Percentiles rank a stretch among this genome's conserved stretches.
Evolutionary conservation across 2,888 invertebrate species (phyloP).

Genomic region (Coleophora flavipennella): DNA sequence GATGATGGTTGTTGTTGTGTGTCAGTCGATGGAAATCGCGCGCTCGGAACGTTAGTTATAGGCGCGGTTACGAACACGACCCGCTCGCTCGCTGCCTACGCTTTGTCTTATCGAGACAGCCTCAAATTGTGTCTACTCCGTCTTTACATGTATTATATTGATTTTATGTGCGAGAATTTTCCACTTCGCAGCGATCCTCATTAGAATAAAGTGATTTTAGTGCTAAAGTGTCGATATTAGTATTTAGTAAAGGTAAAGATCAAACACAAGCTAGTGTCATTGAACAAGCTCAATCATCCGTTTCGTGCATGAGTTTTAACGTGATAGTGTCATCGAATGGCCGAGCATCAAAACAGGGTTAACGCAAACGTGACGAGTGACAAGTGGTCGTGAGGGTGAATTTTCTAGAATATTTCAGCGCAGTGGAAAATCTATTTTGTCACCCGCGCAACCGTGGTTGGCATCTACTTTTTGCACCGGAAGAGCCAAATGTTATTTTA

Average conservation of each 20-base stretch:
- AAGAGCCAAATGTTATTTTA: slow-evolving; percentile 66
- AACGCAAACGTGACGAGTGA: slow-evolving; percentile 9
- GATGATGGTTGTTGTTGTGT: slow-evolving; percentile 21
- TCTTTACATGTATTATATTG: slow-evolving; percentile 37
- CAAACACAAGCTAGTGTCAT: slow-evolving; percentile 40
- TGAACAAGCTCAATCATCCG: slow-evolving; percentile 49
- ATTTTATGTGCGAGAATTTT: slow-evolving; percentile 39
- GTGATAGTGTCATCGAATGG: slow-evolving; percentile 31
- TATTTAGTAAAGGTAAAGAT: slow-evolving; percentile 29
- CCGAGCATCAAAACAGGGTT: slow-evolving; percentile 13
- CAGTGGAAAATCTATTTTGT: slow-evolving; percentile 27
- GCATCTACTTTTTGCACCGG: slow-evolving; percentile 46
- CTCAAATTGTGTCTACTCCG: slow-evolving; percentile 12
- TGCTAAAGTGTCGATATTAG: slow-evolving; percentile 25
- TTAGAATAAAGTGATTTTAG: slow-evolving; percentile 25
- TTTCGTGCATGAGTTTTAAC: slow-evolving; percentile 45
- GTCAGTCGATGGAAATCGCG: slow-evolving; percentile 39
- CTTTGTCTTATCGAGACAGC: slow-evolving; percentile 38
- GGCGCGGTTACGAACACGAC: slow-evolving; percentile 36
- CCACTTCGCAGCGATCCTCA: slow-evolving; percentile 20
- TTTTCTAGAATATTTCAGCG: slow-evolving; percentile 17
- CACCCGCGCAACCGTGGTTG: slow-evolving; percentile 40
- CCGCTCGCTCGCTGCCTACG: slow-evolving; percentile 26
- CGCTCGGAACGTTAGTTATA: slow-evolving; percentile 31
- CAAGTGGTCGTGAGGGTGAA: slow-evolving; percentile 17